These are phyloP conservation scores for Polia nebulosa DNA, from an alignment of 2,888 invertebrate species.

Conservation along the genomic window DNA sequence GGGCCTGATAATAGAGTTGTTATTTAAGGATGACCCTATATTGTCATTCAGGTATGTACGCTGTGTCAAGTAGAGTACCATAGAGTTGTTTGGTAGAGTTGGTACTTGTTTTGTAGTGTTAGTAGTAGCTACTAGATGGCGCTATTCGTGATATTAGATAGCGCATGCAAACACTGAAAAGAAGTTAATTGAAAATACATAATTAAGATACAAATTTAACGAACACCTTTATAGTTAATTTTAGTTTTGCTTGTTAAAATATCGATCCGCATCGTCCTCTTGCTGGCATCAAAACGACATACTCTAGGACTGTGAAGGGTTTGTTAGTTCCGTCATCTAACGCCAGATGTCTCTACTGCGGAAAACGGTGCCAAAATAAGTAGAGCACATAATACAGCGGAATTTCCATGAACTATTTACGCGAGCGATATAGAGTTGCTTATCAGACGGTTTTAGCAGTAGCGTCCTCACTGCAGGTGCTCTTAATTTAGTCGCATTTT, in stretches of 20 bases:
- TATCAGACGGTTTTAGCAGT: conserved; percentile 30
- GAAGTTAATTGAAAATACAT: neutral
- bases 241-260: neutral
- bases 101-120: conserved; percentile 3
- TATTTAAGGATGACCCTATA: conserved; percentile 46
- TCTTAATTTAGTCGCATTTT: conserved; percentile 54
- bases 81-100: conserved; percentile 5
- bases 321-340: conserved; percentile 30
- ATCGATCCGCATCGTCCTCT: neutral
- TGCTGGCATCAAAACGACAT: neutral
- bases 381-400: conserved; percentile 40
- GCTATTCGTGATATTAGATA: conserved; percentile 2
- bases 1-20: conserved; percentile 23
- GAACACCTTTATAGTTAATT: neutral
- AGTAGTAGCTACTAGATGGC: conserved; percentile 44
- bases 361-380: conserved; percentile 37
- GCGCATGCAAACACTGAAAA: neutral
- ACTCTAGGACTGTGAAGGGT: neutral
- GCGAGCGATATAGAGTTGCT: conserved; percentile 55
- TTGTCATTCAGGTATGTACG: conserved; percentile 33
- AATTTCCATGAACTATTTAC: conserved; percentile 56
- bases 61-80: conserved; percentile 16
- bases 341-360: conserved; percentile 67
- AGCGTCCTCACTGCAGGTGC: conserved; percentile 32
- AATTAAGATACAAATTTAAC: neutral